Evolutionary conservation across 1,140 invertebrate genomes (phyloP), one percentile per base, ranked within the genome.

Genomic region (Euura lappo): DNA sequence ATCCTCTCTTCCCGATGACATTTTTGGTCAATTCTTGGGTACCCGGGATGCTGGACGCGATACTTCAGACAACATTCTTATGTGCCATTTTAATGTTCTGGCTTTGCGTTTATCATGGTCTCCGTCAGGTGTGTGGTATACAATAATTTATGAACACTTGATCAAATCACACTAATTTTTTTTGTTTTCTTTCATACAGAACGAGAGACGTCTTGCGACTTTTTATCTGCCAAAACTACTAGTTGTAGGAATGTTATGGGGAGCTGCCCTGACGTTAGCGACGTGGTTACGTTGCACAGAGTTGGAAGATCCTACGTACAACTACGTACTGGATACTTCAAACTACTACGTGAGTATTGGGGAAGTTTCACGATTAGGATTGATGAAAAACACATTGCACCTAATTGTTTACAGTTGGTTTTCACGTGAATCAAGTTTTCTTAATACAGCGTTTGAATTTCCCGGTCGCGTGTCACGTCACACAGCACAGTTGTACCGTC

Each of bases 201-300:
- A 97, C 82, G 95, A 98, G 84, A 89, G 97, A 76, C 88, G 91
- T 74, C 93, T 97, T 72, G 79, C 93, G 7, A 93, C 93, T 47
- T 99, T 99, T 87, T 99, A 99, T 86, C 82, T 97, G 69, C 95
- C 96, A 47, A 99, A 99, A 90, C 79, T 98, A 11, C 85, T 97
- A 51, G 89, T 99, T 3, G 95, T 99, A 2, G 92, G 95, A 45
- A 90, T 95, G 79, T 89, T 98, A 71, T 98, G 97, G 97, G 87
- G 96, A 65, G 93, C 95, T 4, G 94, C 94, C 4, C 90, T 98
- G 68, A 93, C 94, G 42, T 85, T 98, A 69, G 93, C 96, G 2
- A 93, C 94, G 0, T 97, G 96, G 95, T 93, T 98, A 84, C 94
- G 95, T 80, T 95, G 93, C 80, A 96, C 96, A 80, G 95, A 96